A percentile compares a stretch with the other conserved stretches of the same genome.
Evolutionary conservation across 2,797 vertebrate species (phyloP).

Genomic region (Lepus oiostolus): DNA sequence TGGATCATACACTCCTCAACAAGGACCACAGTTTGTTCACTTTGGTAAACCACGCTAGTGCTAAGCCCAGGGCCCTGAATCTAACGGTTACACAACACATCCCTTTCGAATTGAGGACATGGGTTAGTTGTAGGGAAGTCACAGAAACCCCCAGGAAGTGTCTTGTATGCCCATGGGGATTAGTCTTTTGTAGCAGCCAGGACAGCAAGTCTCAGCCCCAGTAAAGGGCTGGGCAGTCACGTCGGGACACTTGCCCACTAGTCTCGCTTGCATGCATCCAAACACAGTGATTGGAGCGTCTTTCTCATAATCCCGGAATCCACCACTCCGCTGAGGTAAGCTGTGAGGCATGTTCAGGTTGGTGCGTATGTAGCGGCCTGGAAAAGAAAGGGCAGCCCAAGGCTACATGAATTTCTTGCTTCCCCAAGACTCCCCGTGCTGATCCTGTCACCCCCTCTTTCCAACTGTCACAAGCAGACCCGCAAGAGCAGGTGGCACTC

Average conservation of each 20-base stretch:
- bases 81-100: neutral
- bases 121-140: neutral
- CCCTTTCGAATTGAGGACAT: neutral
- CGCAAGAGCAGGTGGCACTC: neutral
- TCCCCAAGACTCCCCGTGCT: neutral
- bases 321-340: slow-evolving; percentile 94
- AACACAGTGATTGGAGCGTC: slow-evolving; percentile 98
- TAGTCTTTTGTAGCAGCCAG: neutral
- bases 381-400: slow-evolving; percentile 32
- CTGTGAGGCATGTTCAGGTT: slow-evolving; percentile 98
- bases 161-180: neutral
- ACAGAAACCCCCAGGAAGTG: neutral
- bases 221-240: neutral
- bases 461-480: neutral
- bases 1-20: rapidly evolving
- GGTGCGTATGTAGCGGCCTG: slow-evolving; percentile 96
- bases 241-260: slow-evolving; percentile 92
- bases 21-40: neutral
- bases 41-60: neutral
- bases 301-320: slow-evolving; percentile 97
- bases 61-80: neutral
- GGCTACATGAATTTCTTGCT: neutral
- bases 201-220: too few relatives aligned
- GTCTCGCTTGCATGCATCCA: slow-evolving; percentile 96
- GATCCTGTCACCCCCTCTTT: neutral